Percentiles rank a stretch among this genome's conserved stretches.
Evolutionary conservation across 2,113 vertebrate genomes (phyloP).

Genomic region (Ptyas mucosa): DNA sequence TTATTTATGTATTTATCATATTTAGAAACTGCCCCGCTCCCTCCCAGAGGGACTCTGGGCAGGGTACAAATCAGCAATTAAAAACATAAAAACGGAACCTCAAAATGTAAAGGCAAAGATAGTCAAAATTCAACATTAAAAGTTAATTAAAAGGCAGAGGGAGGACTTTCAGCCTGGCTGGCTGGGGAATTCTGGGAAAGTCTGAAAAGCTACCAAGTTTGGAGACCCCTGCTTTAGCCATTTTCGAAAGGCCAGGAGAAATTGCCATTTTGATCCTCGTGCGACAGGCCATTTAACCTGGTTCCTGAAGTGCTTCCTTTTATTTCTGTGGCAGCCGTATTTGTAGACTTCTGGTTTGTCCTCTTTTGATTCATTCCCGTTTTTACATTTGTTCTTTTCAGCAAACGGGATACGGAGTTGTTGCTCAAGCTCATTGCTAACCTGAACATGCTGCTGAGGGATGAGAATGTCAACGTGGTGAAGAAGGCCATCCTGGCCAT

Average conservation of each 20-base stretch:
- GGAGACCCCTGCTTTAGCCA: neutral
- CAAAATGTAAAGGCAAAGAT: neutral
- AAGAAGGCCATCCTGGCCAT: constrained; percentile 93
- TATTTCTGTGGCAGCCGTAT: neutral
- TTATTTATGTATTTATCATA: neutral
- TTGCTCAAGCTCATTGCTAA: constrained; percentile 87
- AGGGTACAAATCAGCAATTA: neutral
- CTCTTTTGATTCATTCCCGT: neutral
- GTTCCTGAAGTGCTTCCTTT: neutral
- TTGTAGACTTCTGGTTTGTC: accelerated
- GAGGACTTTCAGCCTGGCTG: neutral
- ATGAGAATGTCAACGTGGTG: constrained; percentile 93
- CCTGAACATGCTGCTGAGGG: constrained; percentile 89
- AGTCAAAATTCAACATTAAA: neutral
- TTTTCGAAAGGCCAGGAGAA: neutral
- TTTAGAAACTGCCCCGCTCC: neutral
- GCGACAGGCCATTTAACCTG: neutral
- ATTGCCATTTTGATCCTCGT: neutral
- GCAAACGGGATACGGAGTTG: constrained; percentile 91
- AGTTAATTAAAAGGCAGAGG: neutral
- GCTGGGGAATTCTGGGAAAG: neutral
- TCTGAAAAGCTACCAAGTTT: neutral
- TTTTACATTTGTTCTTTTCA: constrained; percentile 36
- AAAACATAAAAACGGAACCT: neutral
- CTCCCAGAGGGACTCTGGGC: neutral